Evolutionary conservation across 2,113 vertebrate species (phyloP), one percentile per base, ranked within the genome.

Genomic region (Pantherophis guttatus): DNA sequence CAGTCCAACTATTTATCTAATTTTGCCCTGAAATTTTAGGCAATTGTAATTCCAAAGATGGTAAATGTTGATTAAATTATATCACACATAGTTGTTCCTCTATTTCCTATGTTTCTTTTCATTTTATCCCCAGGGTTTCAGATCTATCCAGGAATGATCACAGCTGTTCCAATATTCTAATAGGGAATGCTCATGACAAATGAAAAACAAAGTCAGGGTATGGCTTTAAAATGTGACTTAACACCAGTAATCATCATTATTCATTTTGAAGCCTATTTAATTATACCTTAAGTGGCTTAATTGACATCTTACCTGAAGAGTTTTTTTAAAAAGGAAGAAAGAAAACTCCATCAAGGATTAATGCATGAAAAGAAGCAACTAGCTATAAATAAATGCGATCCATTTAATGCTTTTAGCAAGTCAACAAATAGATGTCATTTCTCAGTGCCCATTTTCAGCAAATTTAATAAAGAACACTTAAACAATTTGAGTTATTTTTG

Each of bases 391-490:
- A 21, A 81, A n/a, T 48, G 12, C 62, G 3, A 92, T 89, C 7
- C 59, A 92, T 2, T 52, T 59, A 85, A 39, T 65, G 3, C 58
- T 94, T 95, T 96, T 91, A 90, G 70, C 93, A 65, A 86, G 10
- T 5, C 48, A 89, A 15, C n/a, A 94, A 93, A 92, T n/a, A 93
- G 70, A 91, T 94, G 65, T 93, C 94, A 93, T 52, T 95, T 91
- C 50, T 93, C 92, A 87, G 13, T 44, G 91, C 93, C 92, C 75
- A 75, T 94, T 96, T 96, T 94, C 48, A 93, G 57, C 44, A 33
- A 39, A 5, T 93, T 48, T 95, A 96, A 97, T 95, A 87, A 95
- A 8, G 52, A 92, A 29, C 89, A 94, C 86, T 94, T 96, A 95
- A 91, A 24, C 90, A 94, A 92, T 94, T 94, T 94, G 12, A 70